These are phyloP conservation scores for Diorhabda sublineata DNA, from an alignment of 1,140 invertebrate species.

Conservation along the genomic window DNA sequence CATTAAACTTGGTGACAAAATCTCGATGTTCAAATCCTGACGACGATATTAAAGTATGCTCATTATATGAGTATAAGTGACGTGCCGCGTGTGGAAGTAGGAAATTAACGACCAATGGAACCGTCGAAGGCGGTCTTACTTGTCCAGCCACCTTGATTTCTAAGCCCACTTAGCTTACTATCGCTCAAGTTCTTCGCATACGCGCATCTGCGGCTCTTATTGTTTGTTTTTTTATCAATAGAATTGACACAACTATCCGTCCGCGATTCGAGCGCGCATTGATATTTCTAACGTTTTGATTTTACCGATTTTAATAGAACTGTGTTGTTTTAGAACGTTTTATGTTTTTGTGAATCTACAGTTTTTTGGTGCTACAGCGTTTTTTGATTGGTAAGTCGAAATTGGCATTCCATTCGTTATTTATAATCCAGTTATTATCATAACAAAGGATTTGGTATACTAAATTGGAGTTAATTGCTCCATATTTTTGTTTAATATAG, in stretches of 20 bases:
- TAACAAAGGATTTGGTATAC: too few species aligned
- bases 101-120: constrained; percentile 25
- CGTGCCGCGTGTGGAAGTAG: constrained; percentile 27
- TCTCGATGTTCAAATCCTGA: constrained; percentile 9
- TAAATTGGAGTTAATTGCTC: too few species aligned
- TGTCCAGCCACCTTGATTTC: constrained; percentile 22
- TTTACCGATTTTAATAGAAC: constrained; percentile 7
- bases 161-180: constrained; percentile 29
- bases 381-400: constrained; percentile 1
- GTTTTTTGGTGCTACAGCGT: background rate
- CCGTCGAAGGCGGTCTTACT: constrained; percentile 25
- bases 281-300: constrained; percentile 14
- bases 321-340: background rate
- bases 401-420: too few species aligned
- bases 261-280: constrained; percentile 10
- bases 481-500: too few species aligned
- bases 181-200: constrained; percentile 19
- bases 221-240: too few species aligned
- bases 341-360: background rate
- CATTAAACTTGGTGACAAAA: constrained; percentile 24
- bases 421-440: too few species aligned
- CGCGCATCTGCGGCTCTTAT: constrained; percentile 20
- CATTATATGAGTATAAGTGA: constrained; percentile 18
- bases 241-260: too few species aligned
- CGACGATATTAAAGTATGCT: constrained; percentile 25